Evolutionary conservation across 2,888 invertebrate genomes (phyloP), one percentile per base, ranked within the genome.

Genomic region (Coelogynopora nodosa): DNA sequence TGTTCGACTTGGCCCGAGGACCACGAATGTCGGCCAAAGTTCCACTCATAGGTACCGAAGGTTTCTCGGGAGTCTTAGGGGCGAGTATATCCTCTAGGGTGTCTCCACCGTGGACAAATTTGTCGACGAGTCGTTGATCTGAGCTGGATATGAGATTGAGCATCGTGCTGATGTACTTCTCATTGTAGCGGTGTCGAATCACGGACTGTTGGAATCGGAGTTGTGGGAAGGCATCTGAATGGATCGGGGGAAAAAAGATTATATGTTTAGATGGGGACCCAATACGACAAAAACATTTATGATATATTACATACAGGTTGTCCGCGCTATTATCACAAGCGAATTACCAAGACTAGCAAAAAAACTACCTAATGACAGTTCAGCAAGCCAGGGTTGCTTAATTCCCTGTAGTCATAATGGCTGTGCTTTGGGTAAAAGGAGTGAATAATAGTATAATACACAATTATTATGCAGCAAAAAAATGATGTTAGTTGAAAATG

Each of bases 171-270:
- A 84, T 67, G 67, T 67, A 84, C n/a, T 30, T n/a, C 10, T 84
- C 67, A n/a, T 30, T 31, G 67, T 84, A 84, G 1, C 84, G 74
- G n/a, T 84, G 30, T 13, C 10, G 1, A 10, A 84, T 84, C 13
- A 84, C 84, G 5, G 84, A 84, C 31, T 31, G 31, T 84, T 84
- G 84, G 67, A 67, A 84, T 2, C 31, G 31, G 2, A 84, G 67
- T 26, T 84, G 84, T 31, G n/a, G 23, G 31, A 84, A 84, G 23
- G 27, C n/a, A 67, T 84, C 84, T 84, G 27, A 67, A 84, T 23
- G 23, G n/a, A n/a, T n/a, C n/a, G n/a, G n/a, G n/a, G n/a, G n/a
- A n/a, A 67, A 18, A 67, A 18, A 18, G 18, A 67, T 13, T 18
- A 67, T 18, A 18, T 67, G 18, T 67, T 67, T 13, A 18, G 13